Conservation (phyloP, 2,888 invertebrate species). For the Cyclophora albipunctata region DNA sequence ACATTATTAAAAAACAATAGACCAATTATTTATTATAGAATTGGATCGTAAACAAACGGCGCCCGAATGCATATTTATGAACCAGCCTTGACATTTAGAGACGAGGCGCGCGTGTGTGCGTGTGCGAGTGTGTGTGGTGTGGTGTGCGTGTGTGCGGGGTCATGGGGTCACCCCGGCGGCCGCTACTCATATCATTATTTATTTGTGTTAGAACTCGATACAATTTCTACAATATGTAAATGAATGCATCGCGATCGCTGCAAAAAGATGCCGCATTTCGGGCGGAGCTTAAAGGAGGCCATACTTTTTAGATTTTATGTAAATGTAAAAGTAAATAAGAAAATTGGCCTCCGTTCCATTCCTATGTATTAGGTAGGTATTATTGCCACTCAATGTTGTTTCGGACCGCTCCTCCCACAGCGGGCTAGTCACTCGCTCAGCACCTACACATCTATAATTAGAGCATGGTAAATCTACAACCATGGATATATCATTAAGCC, state of each 20-base stretch:
- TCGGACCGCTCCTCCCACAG: too few relatives aligned
- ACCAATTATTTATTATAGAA: neutral
- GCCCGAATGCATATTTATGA: slow-evolving; percentile 8
- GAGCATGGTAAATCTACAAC: too few relatives aligned
- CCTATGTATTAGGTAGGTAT: too few relatives aligned
- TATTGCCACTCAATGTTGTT: too few relatives aligned
- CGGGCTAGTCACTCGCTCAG: too few relatives aligned
- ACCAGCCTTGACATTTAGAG: slow-evolving; percentile 8
- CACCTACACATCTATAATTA: too few relatives aligned
- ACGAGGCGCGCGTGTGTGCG: neutral
- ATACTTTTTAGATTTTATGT: too few relatives aligned
- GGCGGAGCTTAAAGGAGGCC: too few relatives aligned
- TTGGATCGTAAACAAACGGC: neutral
- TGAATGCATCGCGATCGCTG: too few relatives aligned
- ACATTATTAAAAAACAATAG: neutral
- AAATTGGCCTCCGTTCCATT: neutral
- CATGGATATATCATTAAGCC: too few relatives aligned
- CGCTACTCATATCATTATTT: neutral
- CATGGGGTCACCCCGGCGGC: slow-evolving; percentile 7
- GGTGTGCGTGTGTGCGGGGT: slow-evolving; percentile 5
- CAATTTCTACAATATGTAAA: neutral
- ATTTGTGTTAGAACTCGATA: neutral
- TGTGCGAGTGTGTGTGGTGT: neutral
- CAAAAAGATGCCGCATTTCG: too few relatives aligned
- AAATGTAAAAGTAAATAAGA: too few relatives aligned